A percentile compares a stretch with the other conserved stretches of the same genome.
Conservation (phyloP, 2,888 invertebrate genomes). For the Rhamphomyia laevipes region DNA sequence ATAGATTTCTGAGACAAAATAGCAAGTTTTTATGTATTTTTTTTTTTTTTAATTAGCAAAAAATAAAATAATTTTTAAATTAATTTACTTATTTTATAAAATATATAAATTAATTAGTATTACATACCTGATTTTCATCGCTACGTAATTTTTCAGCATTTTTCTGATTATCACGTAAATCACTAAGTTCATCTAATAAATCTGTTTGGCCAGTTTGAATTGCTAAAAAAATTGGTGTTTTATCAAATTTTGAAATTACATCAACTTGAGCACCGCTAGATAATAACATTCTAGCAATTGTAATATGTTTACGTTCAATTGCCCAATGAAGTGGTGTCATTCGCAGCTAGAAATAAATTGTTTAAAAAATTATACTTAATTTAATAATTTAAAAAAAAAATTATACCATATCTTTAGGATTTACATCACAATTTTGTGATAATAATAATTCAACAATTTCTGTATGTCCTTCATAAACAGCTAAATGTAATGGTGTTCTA, state of each 20-base stretch:
- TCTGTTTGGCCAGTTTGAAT: slow-evolving; percentile 51
- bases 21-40: too few relatives aligned
- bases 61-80: too few relatives aligned
- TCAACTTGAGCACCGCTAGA: slow-evolving; percentile 60
- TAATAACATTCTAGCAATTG: slow-evolving; percentile 56
- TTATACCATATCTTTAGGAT: slow-evolving; percentile 63
- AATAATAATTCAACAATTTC: slow-evolving; percentile 59
- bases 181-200: slow-evolving; percentile 45
- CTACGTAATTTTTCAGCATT: slow-evolving; percentile 9
- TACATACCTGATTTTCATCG: neutral
- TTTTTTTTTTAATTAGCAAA: too few relatives aligned
- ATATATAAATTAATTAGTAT: neutral
- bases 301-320: slow-evolving; percentile 64
- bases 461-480: slow-evolving; percentile 72
- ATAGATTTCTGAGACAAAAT: too few relatives aligned
- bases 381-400: slow-evolving; percentile 1
- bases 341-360: slow-evolving; percentile 44
- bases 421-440: slow-evolving; percentile 56
- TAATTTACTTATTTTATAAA: neutral
- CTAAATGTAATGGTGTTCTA: slow-evolving; percentile 81
- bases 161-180: slow-evolving; percentile 30
- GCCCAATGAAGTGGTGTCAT: slow-evolving; percentile 96
- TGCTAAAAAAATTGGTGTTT: slow-evolving; percentile 56
- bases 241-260: slow-evolving; percentile 58
- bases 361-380: neutral